Base-by-base conservation (phyloP, 30 jellyfish, hydroid and myxozoan species). In the Phacellophora camtschatica region DNA sequence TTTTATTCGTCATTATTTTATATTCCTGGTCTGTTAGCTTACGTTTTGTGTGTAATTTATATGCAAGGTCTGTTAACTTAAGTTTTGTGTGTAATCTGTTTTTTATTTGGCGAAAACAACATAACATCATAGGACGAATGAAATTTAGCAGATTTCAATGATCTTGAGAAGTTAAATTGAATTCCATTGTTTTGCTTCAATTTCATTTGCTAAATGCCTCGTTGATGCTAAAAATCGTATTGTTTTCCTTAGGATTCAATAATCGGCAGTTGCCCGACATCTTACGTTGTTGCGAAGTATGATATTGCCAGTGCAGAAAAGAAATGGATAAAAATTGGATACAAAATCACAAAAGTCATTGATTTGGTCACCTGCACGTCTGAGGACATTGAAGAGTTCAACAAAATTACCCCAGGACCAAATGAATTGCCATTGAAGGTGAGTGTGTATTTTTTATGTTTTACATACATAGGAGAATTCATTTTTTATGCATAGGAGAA, bases 201-300 rank as follows among this genome's bases (percentile, higher is more conserved):
- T n/a, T n/a, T n/a, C n/a, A n/a, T n/a, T n/a, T n/a, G n/a, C n/a
- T n/a, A n/a, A n/a, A n/a, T n/a, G n/a, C n/a, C n/a, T n/a, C n/a
- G n/a, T n/a, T n/a, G n/a, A n/a, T n/a, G n/a, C n/a, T n/a, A n/a
- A n/a, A n/a, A n/a, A n/a, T n/a, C n/a, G n/a, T n/a, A n/a, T 28
- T 3, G 42, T 35, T 66, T 12, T 35, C 35, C 31, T 8, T 25
- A 80, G 91, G 36, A 48, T 28, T 71, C 95, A 20, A 74, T 84
- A 5, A 22, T 84, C 49, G 95, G 95, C 70, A 49, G 18, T 13
- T 84, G 95, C 84, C 81, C 55, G 6, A 84, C 95, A 1, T 67
- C 95, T 3, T 84, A 84, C 95, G 62, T 81, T 37, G 49, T 71
- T 33, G 41, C 30, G 18, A 84, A 84, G 41, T 84, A 50, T 34